Conservation (phyloP, 2,797 vertebrate genomes). For the Dallia pectoralis region DNA sequence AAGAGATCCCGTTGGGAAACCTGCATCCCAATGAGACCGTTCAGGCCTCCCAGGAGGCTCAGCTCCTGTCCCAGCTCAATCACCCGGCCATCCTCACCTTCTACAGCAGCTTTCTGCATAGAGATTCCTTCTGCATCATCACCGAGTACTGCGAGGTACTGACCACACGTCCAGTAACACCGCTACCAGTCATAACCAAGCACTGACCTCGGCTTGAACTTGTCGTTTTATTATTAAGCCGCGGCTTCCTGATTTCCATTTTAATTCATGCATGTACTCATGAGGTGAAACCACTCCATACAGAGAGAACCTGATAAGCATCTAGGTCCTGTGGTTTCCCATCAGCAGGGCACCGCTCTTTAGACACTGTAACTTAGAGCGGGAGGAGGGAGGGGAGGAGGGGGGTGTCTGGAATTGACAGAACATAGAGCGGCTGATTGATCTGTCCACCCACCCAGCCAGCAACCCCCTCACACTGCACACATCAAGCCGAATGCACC, state of each 20-base stretch:
- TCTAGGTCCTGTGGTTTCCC: background rate
- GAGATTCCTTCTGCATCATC: conserved; percentile 82
- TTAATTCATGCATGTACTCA: background rate
- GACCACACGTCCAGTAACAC: conserved; percentile 24
- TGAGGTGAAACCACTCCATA: background rate
- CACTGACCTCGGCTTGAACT: background rate
- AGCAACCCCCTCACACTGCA: background rate
- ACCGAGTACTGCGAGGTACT: conserved; percentile 86
- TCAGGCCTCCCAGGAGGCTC: conserved; percentile 80
- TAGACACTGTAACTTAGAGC: background rate
- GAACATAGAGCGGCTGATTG: conserved; percentile 8
- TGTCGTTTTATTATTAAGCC: background rate
- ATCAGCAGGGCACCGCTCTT: background rate
- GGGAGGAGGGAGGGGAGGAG: background rate
- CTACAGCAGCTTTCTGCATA: conserved; percentile 82
- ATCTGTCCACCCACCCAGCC: conserved; percentile 3
- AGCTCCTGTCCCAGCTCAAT: conserved; percentile 71
- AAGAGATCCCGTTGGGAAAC: conserved; percentile 79
- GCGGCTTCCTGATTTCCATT: background rate
- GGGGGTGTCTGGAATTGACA: background rate
- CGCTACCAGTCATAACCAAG: no score
- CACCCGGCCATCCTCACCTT: conserved; percentile 85
- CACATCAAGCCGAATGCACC: conserved; percentile 10
- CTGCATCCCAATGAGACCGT: conserved; percentile 82
- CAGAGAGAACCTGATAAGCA: background rate